A percentile compares a stretch with the other conserved stretches of the same genome.
These are phyloP conservation scores for Antennarius striatus DNA, from an alignment of 2,113 vertebrate species.

Conservation along the genomic window DNA sequence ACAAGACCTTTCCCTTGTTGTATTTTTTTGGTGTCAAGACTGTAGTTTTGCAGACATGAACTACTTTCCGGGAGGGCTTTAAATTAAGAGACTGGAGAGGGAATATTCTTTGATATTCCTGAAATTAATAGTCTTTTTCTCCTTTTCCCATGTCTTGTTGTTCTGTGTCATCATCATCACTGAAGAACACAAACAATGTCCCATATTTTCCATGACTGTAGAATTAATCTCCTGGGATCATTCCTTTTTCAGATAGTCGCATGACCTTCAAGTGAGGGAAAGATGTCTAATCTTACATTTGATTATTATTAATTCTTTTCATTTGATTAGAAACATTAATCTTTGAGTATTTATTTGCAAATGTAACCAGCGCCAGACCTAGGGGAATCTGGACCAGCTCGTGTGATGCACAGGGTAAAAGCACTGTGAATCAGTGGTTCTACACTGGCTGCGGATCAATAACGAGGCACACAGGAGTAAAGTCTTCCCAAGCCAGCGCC, in stretches of 20 bases:
- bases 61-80: not conserved
- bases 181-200: slow-evolving; percentile 46
- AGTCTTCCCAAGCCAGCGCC: no score
- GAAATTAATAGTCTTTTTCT: not conserved
- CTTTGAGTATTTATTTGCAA: not conserved
- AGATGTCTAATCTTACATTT: slow-evolving; percentile 1
- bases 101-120: slow-evolving; percentile 4
- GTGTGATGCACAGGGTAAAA: no score
- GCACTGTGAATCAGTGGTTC: no score
- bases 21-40: no score
- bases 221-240: slow-evolving; percentile 52
- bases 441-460: no score
- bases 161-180: slow-evolving; percentile 55
- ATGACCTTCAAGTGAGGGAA: slow-evolving; percentile 41
- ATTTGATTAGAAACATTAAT: slow-evolving; percentile 5
- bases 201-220: slow-evolving; percentile 68
- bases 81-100: slow-evolving; percentile 8
- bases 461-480: no score
- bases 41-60: not conserved
- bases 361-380: no score
- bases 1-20: no score
- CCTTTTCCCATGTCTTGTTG: slow-evolving; percentile 36
- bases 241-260: slow-evolving; percentile 38
- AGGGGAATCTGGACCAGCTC: no score
- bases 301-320: not conserved